Conservation (phyloP, 2,888 invertebrate species). For the Poecilobothrus nobilitatus region DNA sequence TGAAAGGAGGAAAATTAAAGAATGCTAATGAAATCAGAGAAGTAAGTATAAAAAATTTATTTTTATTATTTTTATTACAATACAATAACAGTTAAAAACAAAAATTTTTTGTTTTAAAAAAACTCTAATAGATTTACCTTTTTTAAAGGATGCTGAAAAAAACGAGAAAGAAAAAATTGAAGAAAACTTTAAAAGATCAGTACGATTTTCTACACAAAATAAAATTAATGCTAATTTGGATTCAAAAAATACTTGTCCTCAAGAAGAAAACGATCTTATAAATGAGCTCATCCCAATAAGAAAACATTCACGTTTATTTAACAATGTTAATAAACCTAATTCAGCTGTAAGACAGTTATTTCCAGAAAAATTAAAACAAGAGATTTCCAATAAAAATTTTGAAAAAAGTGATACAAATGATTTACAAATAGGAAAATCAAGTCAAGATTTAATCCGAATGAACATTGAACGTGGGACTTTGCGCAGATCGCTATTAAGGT, state of each 20-base stretch:
- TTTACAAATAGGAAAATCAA: constrained; percentile 31
- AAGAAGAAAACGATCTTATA: constrained; percentile 38
- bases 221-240: constrained; percentile 33
- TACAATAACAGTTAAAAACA: too few species aligned
- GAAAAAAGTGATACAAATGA: constrained; percentile 62
- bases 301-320: constrained; percentile 43
- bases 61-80: constrained; percentile 17
- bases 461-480: constrained; percentile 78
- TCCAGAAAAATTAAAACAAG: constrained; percentile 43
- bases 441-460: constrained; percentile 55
- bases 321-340: constrained; percentile 50
- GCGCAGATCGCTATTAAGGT: constrained; percentile 67
- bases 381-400: constrained; percentile 54
- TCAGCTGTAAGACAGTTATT: constrained; percentile 79
- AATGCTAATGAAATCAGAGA: constrained; percentile 47
- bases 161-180: constrained; percentile 44
- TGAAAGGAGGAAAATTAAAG: constrained; percentile 68
- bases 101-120: neutral
- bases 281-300: constrained; percentile 42
- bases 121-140: neutral
- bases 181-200: constrained; percentile 52
- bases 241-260: constrained; percentile 30
- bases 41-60: constrained; percentile 37
- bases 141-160: constrained; percentile 36
- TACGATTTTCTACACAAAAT: constrained; percentile 54